A percentile compares a stretch with the other conserved stretches of the same genome.
phyloP scores from a whole-genome alignment of 2,797 vertebrate genomes.

The Erethizon dorsatum region DNA sequence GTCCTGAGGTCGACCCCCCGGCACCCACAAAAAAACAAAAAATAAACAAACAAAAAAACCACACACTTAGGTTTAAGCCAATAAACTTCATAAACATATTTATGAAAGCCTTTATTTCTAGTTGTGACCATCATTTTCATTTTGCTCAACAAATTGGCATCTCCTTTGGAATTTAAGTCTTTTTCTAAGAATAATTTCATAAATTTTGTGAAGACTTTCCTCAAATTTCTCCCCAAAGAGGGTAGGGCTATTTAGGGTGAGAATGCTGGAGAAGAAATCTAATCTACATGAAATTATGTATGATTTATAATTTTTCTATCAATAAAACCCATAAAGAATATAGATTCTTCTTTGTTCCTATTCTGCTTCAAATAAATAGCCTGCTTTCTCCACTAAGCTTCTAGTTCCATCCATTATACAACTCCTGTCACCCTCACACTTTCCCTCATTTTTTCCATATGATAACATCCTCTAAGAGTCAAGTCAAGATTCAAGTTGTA shows the following conservation, averaged over 20 bases:
- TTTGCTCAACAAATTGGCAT: constrained; percentile 6
- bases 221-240: not conserved
- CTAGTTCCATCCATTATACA: not conserved
- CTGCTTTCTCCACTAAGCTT: not conserved
- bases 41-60: not conserved
- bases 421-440: not conserved
- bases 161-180: constrained; percentile 39
- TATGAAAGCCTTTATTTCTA: not conserved
- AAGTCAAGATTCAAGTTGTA: not conserved
- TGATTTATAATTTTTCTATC: constrained; percentile 61
- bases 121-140: not conserved
- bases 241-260: not conserved
- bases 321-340: constrained; percentile 42
- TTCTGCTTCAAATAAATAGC: constrained; percentile 39
- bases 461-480: constrained; percentile 30
- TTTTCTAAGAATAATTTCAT: not conserved
- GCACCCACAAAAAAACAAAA: too few species aligned
- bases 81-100: constrained; percentile 30
- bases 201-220: not conserved
- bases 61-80: not conserved
- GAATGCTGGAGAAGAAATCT: constrained; percentile 29
- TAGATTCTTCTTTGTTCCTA: constrained; percentile 12
- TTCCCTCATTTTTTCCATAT: not conserved
- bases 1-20: too few species aligned
- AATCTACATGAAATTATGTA: constrained; percentile 21